Conservation (phyloP, 1,140 invertebrate species). For the Cecropterus lyciades region DNA sequence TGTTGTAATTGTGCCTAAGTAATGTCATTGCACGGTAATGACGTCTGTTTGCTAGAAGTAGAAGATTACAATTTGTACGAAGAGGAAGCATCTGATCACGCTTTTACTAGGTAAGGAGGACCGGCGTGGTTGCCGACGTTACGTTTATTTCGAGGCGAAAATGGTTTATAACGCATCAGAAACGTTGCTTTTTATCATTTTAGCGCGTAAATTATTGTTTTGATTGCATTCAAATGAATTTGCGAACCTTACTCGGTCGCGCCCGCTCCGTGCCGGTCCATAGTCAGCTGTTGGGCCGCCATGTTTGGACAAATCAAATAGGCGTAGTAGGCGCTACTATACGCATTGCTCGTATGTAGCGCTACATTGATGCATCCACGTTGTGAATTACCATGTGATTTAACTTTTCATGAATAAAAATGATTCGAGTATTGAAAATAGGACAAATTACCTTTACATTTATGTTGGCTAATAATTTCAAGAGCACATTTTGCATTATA, state of each 20-base stretch:
- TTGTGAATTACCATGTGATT: constrained; percentile 18
- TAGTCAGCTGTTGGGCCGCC: constrained; percentile 85
- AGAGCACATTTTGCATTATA: constrained; percentile 2
- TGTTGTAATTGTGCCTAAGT: constrained; percentile 64
- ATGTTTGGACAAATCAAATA: constrained; percentile 83
- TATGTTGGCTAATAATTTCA: not conserved
- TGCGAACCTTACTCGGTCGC: constrained; percentile 59
- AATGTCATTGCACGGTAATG: constrained; percentile 84
- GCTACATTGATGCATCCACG: constrained; percentile 17
- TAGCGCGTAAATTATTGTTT: constrained; percentile 1
- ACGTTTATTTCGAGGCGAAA: constrained; percentile 34
- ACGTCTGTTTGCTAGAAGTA: constrained; percentile 82
- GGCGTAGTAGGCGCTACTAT: constrained; percentile 75
- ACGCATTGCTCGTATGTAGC: constrained; percentile 26
- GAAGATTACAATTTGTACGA: constrained; percentile 83
- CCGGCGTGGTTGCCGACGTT: constrained; percentile 70
- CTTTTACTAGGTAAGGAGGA: constrained; percentile 77
- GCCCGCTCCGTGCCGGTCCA: constrained; percentile 77
- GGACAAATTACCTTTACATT: not conserved
- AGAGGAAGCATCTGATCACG: constrained; percentile 82
- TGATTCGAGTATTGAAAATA: not conserved
- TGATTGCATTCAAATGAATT: constrained; percentile 15
- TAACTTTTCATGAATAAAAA: constrained; percentile 14
- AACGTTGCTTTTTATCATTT: constrained; percentile 20
- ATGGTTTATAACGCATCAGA: constrained; percentile 12